These are phyloP conservation scores for Ciconia nigra DNA, from an alignment of 2,797 vertebrate species.

Conservation along the genomic window DNA sequence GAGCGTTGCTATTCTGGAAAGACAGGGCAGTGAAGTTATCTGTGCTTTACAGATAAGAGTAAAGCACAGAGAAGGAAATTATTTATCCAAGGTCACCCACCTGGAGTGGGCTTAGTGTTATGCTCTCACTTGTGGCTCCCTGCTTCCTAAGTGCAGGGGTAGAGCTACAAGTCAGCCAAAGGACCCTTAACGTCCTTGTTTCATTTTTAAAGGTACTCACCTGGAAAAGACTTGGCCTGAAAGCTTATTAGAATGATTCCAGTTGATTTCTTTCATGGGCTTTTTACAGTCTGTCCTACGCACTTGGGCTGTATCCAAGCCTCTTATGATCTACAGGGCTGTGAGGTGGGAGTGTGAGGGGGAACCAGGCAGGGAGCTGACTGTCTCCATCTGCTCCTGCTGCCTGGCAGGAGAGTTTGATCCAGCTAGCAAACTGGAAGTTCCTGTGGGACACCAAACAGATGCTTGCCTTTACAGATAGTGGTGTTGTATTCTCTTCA, in stretches of 20 bases:
- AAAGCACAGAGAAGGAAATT: not conserved
- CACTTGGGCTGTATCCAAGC: conserved; percentile 26
- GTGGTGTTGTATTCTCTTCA: not conserved
- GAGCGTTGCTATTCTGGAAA: not conserved
- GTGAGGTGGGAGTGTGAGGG: conserved; percentile 52
- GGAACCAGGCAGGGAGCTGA: conserved; percentile 29
- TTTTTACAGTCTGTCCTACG: conserved; percentile 5
- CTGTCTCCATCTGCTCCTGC: conserved; percentile 52
- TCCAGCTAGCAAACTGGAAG: not conserved
- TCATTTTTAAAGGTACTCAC: not conserved
- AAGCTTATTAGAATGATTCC: conserved; percentile 19
- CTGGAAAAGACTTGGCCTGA: not conserved
- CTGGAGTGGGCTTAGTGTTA: not conserved
- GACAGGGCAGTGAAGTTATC: not conserved
- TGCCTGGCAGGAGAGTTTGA: conserved; percentile 8
- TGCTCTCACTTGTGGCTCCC: not conserved
- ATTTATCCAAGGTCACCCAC: not conserved
- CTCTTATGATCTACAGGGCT: conserved; percentile 10
- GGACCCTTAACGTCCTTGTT: not conserved
- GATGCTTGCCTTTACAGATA: not conserved
- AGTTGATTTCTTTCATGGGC: not conserved
- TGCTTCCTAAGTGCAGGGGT: not conserved
- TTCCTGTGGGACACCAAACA: not conserved
- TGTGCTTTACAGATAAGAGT: not conserved
- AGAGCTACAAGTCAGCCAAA: not conserved